These are phyloP conservation scores for Aplysia californica DNA, from an alignment of 1,140 invertebrate genomes.

Conservation along the genomic window DNA sequence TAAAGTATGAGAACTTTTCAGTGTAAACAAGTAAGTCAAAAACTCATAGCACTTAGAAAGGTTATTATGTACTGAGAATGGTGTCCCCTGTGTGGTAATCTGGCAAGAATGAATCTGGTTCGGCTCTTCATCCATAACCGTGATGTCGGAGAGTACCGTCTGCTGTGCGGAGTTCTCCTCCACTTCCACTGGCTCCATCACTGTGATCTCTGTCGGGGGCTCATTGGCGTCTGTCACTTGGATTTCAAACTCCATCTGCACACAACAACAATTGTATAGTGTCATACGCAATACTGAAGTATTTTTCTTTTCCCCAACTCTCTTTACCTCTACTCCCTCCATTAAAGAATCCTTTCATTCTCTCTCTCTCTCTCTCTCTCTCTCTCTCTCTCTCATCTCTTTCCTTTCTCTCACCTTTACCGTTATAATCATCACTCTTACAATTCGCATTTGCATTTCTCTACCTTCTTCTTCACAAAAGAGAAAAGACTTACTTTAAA, in stretches of 20 bases:
- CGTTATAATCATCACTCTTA: too few species aligned
- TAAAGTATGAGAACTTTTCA: too few species aligned
- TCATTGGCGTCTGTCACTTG: conserved; percentile 44
- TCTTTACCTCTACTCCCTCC: too few species aligned
- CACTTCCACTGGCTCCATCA: conserved; percentile 21
- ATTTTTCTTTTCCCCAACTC: too few species aligned
- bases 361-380: too few species aligned
- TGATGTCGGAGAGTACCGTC: conserved; percentile 33
- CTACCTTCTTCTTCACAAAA: background rate
- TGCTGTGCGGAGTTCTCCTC: conserved; percentile 27
- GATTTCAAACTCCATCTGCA: conserved; percentile 43
- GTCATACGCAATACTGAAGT: too few species aligned
- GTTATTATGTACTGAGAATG: conserved; percentile 43
- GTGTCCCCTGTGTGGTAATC: conserved; percentile 10
- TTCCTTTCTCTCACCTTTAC: too few species aligned
- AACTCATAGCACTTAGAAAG: too few species aligned
- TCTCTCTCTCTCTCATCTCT: too few species aligned
- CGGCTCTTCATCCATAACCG: conserved; percentile 45
- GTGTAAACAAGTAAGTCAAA: too few species aligned
- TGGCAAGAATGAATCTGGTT: conserved; percentile 44
- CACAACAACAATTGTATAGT: too few species aligned
- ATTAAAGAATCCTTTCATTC: too few species aligned
- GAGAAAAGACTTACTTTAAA: background rate
- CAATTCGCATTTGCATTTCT: background rate
- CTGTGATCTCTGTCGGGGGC: conserved; percentile 41